Conservation (phyloP, 2,888 invertebrate genomes). For the Aphidoletes aphidimyza region DNA sequence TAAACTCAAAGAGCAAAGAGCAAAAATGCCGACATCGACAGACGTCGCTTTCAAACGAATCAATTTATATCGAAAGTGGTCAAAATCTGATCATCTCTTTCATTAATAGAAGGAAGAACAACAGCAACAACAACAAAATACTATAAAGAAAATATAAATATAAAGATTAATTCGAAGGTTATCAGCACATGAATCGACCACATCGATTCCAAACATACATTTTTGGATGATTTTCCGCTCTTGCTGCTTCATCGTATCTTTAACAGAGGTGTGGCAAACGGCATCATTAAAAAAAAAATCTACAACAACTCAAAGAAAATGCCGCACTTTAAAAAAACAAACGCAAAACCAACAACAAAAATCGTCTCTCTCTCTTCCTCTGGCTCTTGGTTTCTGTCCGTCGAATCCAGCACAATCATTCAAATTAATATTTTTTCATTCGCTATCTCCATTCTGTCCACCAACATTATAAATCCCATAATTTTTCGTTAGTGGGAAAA, state of each 20-base stretch:
- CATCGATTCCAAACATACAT: not conserved
- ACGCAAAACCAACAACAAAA: constrained; percentile 41
- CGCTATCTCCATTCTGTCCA: constrained; percentile 28
- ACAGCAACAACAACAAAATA: no score
- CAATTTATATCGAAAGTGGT: constrained; percentile 6
- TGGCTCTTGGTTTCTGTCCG: not conserved
- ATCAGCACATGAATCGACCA: constrained; percentile 17
- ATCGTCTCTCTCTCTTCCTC: not conserved
- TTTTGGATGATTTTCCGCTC: constrained; percentile 35
- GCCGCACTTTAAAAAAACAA: no score
- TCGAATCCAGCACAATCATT: constrained; percentile 45
- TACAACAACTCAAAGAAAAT: constrained; percentile 21
- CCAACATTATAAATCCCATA: not conserved
- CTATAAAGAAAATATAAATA: no score
- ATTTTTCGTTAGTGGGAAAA: constrained; percentile 37
- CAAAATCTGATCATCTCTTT: constrained; percentile 23
- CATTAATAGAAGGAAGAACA: not conserved
- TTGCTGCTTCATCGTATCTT: constrained; percentile 3
- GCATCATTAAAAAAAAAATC: constrained; percentile 37
- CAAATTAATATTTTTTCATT: constrained; percentile 48
- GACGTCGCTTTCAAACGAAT: not conserved
- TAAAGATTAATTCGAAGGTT: constrained; percentile 43
- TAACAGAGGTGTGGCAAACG: constrained; percentile 54
- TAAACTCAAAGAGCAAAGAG: constrained; percentile 8
- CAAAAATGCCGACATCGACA: not conserved